phyloP scores from a whole-genome alignment of 2,113 vertebrate genomes.

The Nematolebias whitei region DNA sequence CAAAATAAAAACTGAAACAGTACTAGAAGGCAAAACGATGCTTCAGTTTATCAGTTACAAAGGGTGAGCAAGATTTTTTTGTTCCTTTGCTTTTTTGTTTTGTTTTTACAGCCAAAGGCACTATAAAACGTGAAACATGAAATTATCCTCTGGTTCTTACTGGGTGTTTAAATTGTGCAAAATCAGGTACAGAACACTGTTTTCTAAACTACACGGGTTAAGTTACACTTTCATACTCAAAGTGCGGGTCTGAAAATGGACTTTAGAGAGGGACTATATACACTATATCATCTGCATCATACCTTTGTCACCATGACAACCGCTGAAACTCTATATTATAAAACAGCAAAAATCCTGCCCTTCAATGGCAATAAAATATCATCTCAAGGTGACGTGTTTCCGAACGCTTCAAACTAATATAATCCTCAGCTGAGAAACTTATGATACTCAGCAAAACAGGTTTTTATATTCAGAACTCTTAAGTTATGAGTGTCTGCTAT shows the following conservation, averaged over 20 bases:
- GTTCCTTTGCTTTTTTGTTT: not conserved
- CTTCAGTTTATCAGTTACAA: conserved; percentile 34
- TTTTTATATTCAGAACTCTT: conserved; percentile 46
- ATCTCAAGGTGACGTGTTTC: conserved; percentile 31
- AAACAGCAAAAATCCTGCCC: not conserved
- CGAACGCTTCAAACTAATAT: conserved; percentile 15
- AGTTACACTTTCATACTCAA: no score
- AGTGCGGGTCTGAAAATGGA: no score
- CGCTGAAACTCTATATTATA: conserved; percentile 4
- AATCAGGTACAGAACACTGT: not conserved
- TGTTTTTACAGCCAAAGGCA: no score
- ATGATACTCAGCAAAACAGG: conserved; percentile 25
- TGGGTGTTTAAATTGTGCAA: not conserved
- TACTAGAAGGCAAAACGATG: conserved; percentile 38
- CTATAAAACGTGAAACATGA: not conserved
- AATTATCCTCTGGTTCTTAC: not conserved
- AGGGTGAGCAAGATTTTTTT: conserved; percentile 3
- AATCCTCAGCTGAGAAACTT: conserved; percentile 21
- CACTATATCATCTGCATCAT: not conserved
- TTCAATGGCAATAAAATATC: not conserved
- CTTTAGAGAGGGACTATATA: no score
- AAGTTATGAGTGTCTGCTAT: conserved; percentile 48
- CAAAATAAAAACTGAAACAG: conserved; percentile 23
- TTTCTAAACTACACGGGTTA: no score
- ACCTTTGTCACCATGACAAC: conserved; percentile 44